phyloP scores from a whole-genome alignment of 2,888 invertebrate genomes.

The Dioctria linearis region DNA sequence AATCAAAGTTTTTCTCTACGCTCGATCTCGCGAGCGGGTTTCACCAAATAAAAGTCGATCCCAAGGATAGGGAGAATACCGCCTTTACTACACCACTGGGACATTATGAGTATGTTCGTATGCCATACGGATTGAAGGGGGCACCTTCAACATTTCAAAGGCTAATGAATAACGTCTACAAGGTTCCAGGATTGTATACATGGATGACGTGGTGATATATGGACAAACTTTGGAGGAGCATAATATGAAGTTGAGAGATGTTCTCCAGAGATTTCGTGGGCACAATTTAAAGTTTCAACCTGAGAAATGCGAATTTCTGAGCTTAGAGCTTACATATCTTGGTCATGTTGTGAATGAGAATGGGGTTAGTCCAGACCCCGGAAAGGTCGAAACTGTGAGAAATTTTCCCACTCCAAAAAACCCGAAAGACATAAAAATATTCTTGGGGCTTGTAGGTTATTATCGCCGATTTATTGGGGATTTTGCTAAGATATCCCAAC shows the following conservation, averaged over 20 bases:
- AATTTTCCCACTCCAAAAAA: slow-evolving; percentile 56
- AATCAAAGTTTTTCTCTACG: slow-evolving; percentile 65
- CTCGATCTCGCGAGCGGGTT: slow-evolving; percentile 67
- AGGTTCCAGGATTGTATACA: slow-evolving; percentile 57
- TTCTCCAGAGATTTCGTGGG: slow-evolving; percentile 60
- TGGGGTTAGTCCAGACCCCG: slow-evolving; percentile 56
- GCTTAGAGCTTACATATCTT: slow-evolving; percentile 55
- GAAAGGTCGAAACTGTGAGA: slow-evolving; percentile 34
- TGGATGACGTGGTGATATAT: slow-evolving; percentile 66
- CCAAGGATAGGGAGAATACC: slow-evolving; percentile 64
- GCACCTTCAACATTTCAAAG: slow-evolving; percentile 68
- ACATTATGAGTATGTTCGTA: slow-evolving; percentile 65
- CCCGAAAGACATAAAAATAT: slow-evolving; percentile 60
- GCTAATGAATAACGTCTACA: slow-evolving; percentile 66
- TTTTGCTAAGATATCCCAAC: slow-evolving; percentile 51
- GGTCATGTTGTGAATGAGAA: slow-evolving; percentile 63
- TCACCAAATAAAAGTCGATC: slow-evolving; percentile 65
- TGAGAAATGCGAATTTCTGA: slow-evolving; percentile 60
- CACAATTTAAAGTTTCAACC: slow-evolving; percentile 61
- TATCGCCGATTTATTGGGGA: slow-evolving; percentile 53
- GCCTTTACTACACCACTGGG: slow-evolving; percentile 65
- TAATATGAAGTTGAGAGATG: slow-evolving; percentile 58
- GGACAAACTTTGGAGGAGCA: slow-evolving; percentile 62
- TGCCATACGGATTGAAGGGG: slow-evolving; percentile 68
- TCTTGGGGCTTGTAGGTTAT: slow-evolving; percentile 60